Base-by-base conservation (phyloP, 2,113 vertebrate genomes). In the Oreotragus oreotragus region DNA sequence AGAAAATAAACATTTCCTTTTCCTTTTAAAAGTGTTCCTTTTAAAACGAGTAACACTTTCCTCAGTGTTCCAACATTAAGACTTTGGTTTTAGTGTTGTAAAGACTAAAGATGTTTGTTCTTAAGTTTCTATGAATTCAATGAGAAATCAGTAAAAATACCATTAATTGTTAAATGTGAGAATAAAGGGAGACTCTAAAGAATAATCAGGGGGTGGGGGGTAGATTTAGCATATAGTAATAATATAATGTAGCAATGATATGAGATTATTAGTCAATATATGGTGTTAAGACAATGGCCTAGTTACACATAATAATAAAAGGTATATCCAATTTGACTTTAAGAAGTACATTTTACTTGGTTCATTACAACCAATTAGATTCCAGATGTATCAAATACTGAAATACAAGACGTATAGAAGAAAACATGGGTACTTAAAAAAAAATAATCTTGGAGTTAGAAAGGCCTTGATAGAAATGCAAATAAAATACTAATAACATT, bases 401-500 rank as follows among this genome's bases (percentile, higher is more conserved):
- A 92, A 86, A 23, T 33, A 77, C 43, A 86, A 83, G 66, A 86
- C 30, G 9, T 76, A 39, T 4, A 79, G 57, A 49, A 81, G 70
- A 88, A 33, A 88, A 51, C 14, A 86, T 17, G 21, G 3, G 21
- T 36, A 39, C 62, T 60, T 62, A 30, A 30, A 39, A 79, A 79
- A 91, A 95, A 90, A 77, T 66, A 89, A 94, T 84, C 70, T 89
- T 51, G 25, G 55, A 57, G 21, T 64, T 53, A 91, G 39, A 36
- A 86, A 89, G 62, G 21, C 3, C 30, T 25, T 83, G 73, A 94
- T 70, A 83, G 76, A 64, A 60, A 62, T 53, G 84, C 73, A 93
- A 96, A 96, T 94, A 77, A 36, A 95, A 92, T 43, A 64, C 79
- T 92, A 90, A 60, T n/a, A 77, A 85, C 87, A 83, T 87, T 84